These are phyloP conservation scores for Naso thynnoides DNA, from an alignment of 2,797 vertebrate species.

Conservation along the genomic window DNA sequence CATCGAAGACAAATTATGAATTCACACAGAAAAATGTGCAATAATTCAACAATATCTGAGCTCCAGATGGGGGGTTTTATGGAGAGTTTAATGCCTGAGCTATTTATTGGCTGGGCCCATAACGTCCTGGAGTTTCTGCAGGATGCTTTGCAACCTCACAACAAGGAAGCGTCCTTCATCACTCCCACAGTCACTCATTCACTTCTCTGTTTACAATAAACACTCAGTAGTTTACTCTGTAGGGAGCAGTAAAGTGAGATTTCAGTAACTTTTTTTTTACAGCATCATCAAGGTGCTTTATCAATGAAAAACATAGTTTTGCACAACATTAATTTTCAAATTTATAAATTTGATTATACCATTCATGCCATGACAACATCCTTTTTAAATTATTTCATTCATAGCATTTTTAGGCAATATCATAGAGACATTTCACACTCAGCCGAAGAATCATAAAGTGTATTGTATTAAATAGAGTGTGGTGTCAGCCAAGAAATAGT, in stretches of 20 bases:
- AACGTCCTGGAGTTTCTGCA: constrained; percentile 30
- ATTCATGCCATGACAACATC: background rate
- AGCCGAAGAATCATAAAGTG: too few species aligned
- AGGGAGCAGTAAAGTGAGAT: constrained; percentile 16
- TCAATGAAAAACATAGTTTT: background rate
- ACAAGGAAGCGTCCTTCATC: constrained; percentile 5
- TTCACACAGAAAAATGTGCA: constrained; percentile 17
- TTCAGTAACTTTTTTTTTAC: background rate
- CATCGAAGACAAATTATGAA: constrained; percentile 11
- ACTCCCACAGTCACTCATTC: background rate
- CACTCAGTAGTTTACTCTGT: constrained; percentile 6
- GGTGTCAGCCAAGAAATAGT: background rate
- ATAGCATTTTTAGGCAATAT: background rate
- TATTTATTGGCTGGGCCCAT: constrained; percentile 22
- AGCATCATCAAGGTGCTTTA: background rate
- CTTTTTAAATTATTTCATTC: background rate
- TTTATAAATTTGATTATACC: background rate
- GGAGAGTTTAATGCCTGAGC: constrained; percentile 28
- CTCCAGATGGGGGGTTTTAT: constrained; percentile 12
- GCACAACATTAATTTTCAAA: constrained; percentile 1
- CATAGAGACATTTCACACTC: background rate
- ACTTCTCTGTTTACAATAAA: background rate
- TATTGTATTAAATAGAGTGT: background rate
- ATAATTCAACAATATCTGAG: constrained; percentile 23
- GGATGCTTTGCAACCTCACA: constrained; percentile 24